Evolutionary conservation across 2,113 vertebrate species (phyloP).

Genomic region (Ploceus nigricollis): DNA sequence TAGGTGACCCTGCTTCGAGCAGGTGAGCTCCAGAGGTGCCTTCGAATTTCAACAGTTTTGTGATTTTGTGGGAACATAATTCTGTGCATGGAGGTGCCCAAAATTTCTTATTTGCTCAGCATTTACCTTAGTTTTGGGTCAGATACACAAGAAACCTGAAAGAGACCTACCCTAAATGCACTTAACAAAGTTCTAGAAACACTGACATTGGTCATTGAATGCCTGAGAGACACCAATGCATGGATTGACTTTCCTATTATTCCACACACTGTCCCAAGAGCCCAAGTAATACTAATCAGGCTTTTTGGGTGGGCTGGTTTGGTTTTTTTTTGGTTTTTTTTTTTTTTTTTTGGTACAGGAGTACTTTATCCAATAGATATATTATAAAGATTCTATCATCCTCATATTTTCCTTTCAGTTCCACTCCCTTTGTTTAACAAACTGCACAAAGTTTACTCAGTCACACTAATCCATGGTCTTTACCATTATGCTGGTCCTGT

Average conservation of each 20-base stretch:
- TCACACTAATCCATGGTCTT: background rate
- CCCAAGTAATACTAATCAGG: background rate
- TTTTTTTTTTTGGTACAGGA: background rate
- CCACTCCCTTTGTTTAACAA: background rate
- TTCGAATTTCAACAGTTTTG: background rate
- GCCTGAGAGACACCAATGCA: fast-evolving
- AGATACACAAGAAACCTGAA: background rate
- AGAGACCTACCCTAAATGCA: background rate
- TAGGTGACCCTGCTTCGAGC: too few relatives aligned
- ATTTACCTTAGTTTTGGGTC: background rate
- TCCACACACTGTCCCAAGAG: background rate
- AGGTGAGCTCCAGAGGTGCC: background rate
- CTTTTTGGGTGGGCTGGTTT: too few relatives aligned
- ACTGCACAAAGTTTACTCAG: background rate
- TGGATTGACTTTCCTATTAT: background rate
- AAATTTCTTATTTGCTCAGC: background rate
- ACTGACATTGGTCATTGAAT: background rate
- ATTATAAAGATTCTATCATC: background rate
- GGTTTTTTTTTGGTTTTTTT: too few relatives aligned
- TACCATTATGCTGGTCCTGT: background rate
- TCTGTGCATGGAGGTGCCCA: background rate
- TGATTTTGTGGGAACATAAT: background rate
- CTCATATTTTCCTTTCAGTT: background rate
- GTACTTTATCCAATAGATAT: background rate
- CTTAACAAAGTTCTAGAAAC: background rate